Evolutionary conservation across 2,797 vertebrate species (phyloP).

Genomic region (Syndactyla subalaris): DNA sequence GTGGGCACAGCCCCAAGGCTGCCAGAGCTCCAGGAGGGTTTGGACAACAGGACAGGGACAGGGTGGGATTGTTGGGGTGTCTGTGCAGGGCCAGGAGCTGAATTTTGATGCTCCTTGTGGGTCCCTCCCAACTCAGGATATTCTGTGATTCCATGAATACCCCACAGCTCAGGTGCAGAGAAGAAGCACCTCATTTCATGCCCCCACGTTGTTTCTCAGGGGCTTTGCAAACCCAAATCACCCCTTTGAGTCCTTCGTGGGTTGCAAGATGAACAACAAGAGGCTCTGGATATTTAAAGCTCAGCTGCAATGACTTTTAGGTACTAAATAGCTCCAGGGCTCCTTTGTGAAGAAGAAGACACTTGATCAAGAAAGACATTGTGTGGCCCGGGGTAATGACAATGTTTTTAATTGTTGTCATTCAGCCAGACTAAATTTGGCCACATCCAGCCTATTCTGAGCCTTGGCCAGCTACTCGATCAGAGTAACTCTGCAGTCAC

Average conservation of each 20-base stretch:
- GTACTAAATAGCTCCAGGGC: neutral
- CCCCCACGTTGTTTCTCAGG: neutral
- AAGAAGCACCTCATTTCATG: neutral
- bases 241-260: neutral
- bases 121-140: neutral
- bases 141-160: neutral
- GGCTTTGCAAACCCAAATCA: neutral
- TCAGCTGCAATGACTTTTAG: neutral
- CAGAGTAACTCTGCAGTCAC: neutral
- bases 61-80: neutral
- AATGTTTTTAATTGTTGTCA: neutral
- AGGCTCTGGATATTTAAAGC: neutral
- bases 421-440: neutral
- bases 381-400: neutral
- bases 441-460: neutral
- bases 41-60: rapidly evolving
- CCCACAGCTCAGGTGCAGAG: neutral
- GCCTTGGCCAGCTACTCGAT: neutral
- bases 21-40: neutral
- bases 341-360: neutral
- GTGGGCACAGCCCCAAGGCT: no score
- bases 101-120: neutral
- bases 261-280: neutral
- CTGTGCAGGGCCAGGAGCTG: neutral
- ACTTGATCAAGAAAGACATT: neutral